Evolutionary conservation across 2,113 vertebrate species (phyloP), one percentile per base, ranked within the genome.

Genomic region (Periophthalmodon schlosseri): DNA sequence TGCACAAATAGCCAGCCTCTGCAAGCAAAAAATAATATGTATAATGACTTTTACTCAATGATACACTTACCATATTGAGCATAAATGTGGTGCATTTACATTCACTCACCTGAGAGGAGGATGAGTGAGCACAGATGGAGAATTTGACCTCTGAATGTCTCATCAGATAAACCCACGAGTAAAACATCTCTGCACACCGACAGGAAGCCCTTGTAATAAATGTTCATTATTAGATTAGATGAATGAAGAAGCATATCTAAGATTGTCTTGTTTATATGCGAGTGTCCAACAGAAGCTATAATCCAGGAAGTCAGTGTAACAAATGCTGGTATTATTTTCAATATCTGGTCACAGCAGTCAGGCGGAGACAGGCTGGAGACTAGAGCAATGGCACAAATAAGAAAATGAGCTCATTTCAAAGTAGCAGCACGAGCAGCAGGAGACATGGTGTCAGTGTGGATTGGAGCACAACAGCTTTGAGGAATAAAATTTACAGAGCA

Each of bases 131-230:
- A 93, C 77, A 95, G 63, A 56, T 95, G 93, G 52, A 99, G 89
- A 73, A 96, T 71, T 0, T 88, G 87, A 71, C 82, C 76, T 75
- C 94, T 96, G 89, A 99, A 97, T 0, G 72, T 50, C 13, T 72
- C 8, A 63, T 96, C 93, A 0, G 93, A 95, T 58, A 97, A 90
- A 80, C 95, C 95, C 34, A 97, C 92, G 69, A 96, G 95, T 36
- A 97, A 67, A 56, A 95, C 86, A 11, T 98, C 96, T 72, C 94
- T 93, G 77, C 94, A 95, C 14, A 96, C 89, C 0, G 85, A 80
- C 83, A 98, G 85, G 86, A 95, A 97, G 52, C 81, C 91, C 97
- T 99, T 91, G 9, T 72, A 70, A 64, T 23, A 46, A 60, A 54
- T 0, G 0, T 57, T n/a, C 54, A 5, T 50, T 18, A 46, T 34